Evolutionary conservation across 1,140 invertebrate genomes (phyloP).

Genomic region (Calycopis cecrops): DNA sequence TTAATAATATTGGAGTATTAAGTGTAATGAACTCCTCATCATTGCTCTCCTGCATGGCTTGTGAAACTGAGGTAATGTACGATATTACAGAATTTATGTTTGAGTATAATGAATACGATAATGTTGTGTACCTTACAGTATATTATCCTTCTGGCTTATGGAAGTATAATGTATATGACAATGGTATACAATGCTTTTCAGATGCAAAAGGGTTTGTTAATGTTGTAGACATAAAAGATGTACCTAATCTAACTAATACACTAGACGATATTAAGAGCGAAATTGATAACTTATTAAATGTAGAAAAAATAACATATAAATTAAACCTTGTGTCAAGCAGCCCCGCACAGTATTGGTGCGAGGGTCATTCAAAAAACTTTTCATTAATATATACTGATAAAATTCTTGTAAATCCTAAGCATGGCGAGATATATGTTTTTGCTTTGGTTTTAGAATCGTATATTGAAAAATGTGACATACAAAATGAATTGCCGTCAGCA

Average conservation of each 20-base stretch:
- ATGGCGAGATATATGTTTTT: conserved; percentile 52
- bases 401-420: conserved; percentile 52
- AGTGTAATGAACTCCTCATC: conserved; percentile 30
- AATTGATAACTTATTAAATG: conserved; percentile 17
- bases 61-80: conserved; percentile 44
- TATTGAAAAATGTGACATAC: conserved; percentile 25
- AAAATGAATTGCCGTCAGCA: conserved; percentile 25
- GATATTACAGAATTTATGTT: conserved; percentile 45
- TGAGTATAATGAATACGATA: conserved; percentile 41
- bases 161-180: conserved; percentile 49
- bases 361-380: conserved; percentile 56
- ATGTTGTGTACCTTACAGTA: conserved; percentile 47
- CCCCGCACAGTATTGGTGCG: conserved; percentile 63
- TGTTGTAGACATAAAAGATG: conserved; percentile 41
- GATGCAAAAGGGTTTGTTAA: conserved; percentile 52
- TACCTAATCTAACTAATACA: conserved; percentile 29
- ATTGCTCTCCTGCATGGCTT: conserved; percentile 48
- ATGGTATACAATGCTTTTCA: conserved; percentile 59
- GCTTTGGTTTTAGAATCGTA: conserved; percentile 40
- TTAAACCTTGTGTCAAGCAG: conserved; percentile 47
- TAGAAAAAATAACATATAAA: conserved; percentile 47
- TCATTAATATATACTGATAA: conserved; percentile 50
- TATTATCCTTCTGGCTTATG: conserved; percentile 58
- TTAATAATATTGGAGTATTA: conserved; percentile 48
- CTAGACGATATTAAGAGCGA: conserved; percentile 8